Conservation (phyloP, 2,888 invertebrate species). For the Caenorhabditis sp. region DNA sequence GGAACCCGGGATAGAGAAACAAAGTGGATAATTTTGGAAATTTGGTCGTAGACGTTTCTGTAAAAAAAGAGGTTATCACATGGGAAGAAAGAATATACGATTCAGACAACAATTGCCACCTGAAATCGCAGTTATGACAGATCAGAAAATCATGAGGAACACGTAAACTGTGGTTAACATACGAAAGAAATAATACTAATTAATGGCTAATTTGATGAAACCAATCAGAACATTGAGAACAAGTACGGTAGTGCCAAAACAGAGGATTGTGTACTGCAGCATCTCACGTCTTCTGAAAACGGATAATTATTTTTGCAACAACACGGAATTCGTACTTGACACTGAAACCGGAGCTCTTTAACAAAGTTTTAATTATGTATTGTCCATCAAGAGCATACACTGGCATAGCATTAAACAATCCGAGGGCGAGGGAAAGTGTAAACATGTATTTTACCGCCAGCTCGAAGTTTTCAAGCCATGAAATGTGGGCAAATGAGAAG, state of each 20-base stretch:
- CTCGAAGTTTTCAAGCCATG: slow-evolving; percentile 66
- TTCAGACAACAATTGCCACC: background rate
- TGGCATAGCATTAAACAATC: slow-evolving; percentile 93
- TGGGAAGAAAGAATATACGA: slow-evolving; percentile 15
- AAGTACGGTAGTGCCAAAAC: slow-evolving; percentile 69
- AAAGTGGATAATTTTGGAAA: slow-evolving; percentile 29
- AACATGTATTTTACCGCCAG: slow-evolving; percentile 83
- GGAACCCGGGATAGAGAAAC: slow-evolving; percentile 24
- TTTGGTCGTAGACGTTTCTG: slow-evolving; percentile 12
- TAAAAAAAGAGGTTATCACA: slow-evolving; percentile 41
- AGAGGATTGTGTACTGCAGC: slow-evolving; percentile 65
- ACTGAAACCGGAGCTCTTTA: slow-evolving; percentile 41
- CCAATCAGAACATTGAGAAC: slow-evolving; percentile 72
- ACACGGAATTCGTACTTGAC: slow-evolving; percentile 26
- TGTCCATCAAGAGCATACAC: slow-evolving; percentile 96
- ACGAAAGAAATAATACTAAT: slow-evolving; percentile 15
- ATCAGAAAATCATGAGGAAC: slow-evolving; percentile 6
- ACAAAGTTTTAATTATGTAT: slow-evolving; percentile 88
- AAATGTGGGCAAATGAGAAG: slow-evolving; percentile 46
- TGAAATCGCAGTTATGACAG: background rate
- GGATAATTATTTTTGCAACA: no score
- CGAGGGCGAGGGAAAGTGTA: slow-evolving; percentile 93
- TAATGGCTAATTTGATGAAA: slow-evolving; percentile 69
- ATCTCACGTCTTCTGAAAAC: slow-evolving; percentile 70
- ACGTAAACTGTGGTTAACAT: background rate